Conservation (phyloP, 30 jellyfish, hydroid and myxozoan genomes). For the Hydractinia echinata region DNA sequence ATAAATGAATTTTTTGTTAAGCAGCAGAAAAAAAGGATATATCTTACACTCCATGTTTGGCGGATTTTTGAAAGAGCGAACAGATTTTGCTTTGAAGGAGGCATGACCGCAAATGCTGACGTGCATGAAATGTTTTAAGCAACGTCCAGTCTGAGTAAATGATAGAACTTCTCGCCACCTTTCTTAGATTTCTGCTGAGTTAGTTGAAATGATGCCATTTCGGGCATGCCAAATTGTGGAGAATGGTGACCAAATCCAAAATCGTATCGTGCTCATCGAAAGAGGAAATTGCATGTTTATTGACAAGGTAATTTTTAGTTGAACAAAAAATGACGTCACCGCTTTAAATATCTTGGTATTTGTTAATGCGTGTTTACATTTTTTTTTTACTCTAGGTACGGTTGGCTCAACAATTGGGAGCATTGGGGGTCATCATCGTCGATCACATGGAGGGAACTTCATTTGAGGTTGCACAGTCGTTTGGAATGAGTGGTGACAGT, state of each 20-base stretch:
- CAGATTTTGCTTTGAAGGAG: too few relatives aligned
- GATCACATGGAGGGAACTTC: slow-evolving; percentile 55
- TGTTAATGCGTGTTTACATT: neutral
- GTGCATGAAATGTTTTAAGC: too few relatives aligned
- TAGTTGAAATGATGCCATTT: slow-evolving; percentile 73
- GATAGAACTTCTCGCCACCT: too few relatives aligned
- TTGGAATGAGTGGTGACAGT: slow-evolving; percentile 98
- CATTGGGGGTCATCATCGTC: slow-evolving; percentile 80
- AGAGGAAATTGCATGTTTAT: slow-evolving; percentile 94
- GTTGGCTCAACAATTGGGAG: slow-evolving; percentile 77
- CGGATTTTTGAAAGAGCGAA: too few relatives aligned
- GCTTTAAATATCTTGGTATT: neutral
- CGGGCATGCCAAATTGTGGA: slow-evolving; percentile 62
- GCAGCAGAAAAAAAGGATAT: too few relatives aligned
- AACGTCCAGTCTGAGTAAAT: too few relatives aligned
- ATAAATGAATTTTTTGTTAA: too few relatives aligned
- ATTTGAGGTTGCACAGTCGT: slow-evolving; percentile 58
- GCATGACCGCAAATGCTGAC: too few relatives aligned
- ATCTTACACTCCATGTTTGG: too few relatives aligned
- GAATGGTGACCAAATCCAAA: slow-evolving; percentile 43
- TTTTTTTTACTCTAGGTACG: slow-evolving; percentile 60
- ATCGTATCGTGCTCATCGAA: slow-evolving; percentile 65
- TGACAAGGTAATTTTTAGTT: slow-evolving; percentile 65
- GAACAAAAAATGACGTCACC: neutral
- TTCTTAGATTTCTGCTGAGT: slow-evolving; percentile 59